Percentiles rank a stretch among this genome's conserved stretches.
phyloP scores from a whole-genome alignment of 2,888 invertebrate species.

The Xiphydria camelus region DNA sequence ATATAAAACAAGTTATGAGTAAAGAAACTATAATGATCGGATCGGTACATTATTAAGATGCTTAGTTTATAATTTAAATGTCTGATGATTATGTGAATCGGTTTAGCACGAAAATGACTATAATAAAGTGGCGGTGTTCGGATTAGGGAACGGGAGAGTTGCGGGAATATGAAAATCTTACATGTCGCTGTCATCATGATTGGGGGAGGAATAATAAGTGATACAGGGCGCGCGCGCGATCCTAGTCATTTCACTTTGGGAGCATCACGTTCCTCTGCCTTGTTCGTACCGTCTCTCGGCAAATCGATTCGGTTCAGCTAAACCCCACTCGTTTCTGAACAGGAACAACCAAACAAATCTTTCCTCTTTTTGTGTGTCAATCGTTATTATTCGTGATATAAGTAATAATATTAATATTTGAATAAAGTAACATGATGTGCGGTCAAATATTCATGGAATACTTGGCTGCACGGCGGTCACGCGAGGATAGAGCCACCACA shows the following conservation, averaged over 20 bases:
- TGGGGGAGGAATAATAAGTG: too few species aligned
- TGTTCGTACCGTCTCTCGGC: not conserved
- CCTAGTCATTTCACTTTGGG: slow-evolving; percentile 25
- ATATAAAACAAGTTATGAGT: slow-evolving; percentile 56
- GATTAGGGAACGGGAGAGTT: not conserved
- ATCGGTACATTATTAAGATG: slow-evolving; percentile 48
- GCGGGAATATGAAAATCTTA: not conserved
- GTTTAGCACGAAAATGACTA: slow-evolving; percentile 32
- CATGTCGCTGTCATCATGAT: too few species aligned
- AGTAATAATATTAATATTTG: slow-evolving; percentile 55
- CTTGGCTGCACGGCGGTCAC: slow-evolving; percentile 49
- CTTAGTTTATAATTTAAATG: slow-evolving; percentile 33
- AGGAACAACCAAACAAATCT: slow-evolving; percentile 55
- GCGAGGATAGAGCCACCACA: slow-evolving; percentile 53
- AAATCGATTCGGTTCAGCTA: slow-evolving; percentile 33
- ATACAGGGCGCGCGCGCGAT: too few species aligned
- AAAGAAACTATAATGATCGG: slow-evolving; percentile 52
- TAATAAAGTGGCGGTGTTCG: slow-evolving; percentile 25
- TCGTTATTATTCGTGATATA: slow-evolving; percentile 54
- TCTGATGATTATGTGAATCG: slow-evolving; percentile 9
- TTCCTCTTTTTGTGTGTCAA: slow-evolving; percentile 38
- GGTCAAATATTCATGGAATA: slow-evolving; percentile 57
- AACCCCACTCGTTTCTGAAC: slow-evolving; percentile 44
- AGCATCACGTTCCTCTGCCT: not conserved
- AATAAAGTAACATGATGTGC: slow-evolving; percentile 54